Evolutionary conservation across 2,797 vertebrate species (phyloP).

Genomic region (Petrocephalus schoutedeni): DNA sequence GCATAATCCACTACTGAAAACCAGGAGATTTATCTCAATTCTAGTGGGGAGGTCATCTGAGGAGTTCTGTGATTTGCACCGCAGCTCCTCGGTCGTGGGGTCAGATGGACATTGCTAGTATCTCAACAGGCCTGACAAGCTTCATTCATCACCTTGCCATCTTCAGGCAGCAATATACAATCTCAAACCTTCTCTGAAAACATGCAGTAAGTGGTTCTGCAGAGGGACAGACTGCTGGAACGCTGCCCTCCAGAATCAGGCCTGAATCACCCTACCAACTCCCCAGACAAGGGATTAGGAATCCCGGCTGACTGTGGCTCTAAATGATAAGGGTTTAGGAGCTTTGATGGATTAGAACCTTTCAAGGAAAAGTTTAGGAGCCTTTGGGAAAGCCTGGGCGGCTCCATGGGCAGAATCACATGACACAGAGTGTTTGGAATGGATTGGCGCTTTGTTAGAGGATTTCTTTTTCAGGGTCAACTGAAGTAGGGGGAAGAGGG

Average conservation of each 20-base stretch:
- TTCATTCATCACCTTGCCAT: constrained; percentile 6
- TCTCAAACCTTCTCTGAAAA: background rate
- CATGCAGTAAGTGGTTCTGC: background rate
- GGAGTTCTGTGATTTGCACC: background rate
- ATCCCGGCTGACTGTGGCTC: background rate
- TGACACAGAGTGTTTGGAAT: background rate
- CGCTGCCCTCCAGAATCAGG: background rate
- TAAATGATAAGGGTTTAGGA: constrained; percentile 10
- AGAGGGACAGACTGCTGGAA: background rate
- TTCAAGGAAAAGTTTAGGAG: constrained; percentile 14
- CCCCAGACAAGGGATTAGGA: background rate
- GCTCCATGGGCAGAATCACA: background rate
- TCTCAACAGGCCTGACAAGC: background rate
- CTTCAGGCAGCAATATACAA: constrained; percentile 4
- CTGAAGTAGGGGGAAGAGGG: background rate
- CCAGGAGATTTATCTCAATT: background rate
- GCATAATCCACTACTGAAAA: background rate
- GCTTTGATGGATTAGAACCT: constrained; percentile 14
- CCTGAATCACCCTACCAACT: background rate
- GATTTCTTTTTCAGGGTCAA: background rate
- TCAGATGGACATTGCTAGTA: background rate
- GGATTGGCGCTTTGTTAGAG: background rate
- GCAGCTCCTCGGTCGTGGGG: background rate
- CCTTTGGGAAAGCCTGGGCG: background rate
- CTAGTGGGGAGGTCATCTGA: background rate